These are phyloP conservation scores for Cossypha niveicapilla DNA, from an alignment of 2,797 vertebrate species.

Conservation along the genomic window DNA sequence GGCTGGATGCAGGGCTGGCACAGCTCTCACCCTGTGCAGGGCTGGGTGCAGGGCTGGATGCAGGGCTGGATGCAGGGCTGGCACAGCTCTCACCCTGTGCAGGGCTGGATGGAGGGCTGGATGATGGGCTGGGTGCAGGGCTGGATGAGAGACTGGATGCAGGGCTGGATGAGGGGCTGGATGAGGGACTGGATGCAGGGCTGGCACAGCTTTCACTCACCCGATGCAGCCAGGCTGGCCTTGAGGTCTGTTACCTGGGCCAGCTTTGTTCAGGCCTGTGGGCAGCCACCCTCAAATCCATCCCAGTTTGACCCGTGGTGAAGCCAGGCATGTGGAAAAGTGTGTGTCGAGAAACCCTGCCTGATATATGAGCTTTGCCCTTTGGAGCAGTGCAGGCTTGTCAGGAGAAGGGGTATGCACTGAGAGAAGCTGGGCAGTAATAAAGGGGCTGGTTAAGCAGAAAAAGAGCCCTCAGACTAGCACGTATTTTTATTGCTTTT, in stretches of 20 bases:
- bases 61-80: no score
- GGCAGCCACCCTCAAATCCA: not conserved
- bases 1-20: no score
- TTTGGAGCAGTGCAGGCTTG: not conserved
- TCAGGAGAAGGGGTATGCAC: not conserved
- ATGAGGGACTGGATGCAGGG: not conserved
- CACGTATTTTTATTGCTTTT: slow-evolving; percentile 27
- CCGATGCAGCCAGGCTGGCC: accelerated
- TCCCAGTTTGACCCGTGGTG: no score
- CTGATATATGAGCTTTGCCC: not conserved
- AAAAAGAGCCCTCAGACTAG: slow-evolving; percentile 5
- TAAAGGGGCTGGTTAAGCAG: slow-evolving; percentile 10
- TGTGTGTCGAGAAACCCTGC: accelerated
- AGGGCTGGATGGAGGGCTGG: no score
- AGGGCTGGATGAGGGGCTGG: not conserved
- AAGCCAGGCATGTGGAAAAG: not conserved
- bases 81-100: no score
- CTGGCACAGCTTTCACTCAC: accelerated
- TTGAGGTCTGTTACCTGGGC: not conserved
- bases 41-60: no score
- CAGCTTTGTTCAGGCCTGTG: not conserved
- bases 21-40: not conserved
- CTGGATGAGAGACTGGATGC: no score
- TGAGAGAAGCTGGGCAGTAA: not conserved
- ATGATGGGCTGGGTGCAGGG: no score